Conservation (phyloP, 2,113 vertebrate species). For the Cynopterus brachyotis region DNA sequence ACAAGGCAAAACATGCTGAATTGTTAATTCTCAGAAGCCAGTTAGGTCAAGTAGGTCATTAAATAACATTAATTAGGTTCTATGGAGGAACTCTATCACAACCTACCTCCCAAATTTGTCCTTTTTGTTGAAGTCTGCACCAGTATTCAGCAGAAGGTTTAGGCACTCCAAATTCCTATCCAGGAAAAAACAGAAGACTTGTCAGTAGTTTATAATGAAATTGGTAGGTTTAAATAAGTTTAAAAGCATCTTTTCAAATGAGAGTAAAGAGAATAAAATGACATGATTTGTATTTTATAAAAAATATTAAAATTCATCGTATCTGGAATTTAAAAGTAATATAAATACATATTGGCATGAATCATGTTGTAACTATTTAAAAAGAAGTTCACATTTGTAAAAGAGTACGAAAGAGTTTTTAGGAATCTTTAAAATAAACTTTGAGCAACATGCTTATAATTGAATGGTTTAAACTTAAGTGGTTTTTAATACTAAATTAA, state of each 20-base stretch:
- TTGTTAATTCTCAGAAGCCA: conserved; percentile 21
- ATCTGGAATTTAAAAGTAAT: conserved; percentile 7
- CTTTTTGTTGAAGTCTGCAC: conserved; percentile 98
- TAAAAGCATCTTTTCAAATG: conserved; percentile 1
- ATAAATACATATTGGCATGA: neutral
- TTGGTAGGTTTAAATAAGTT: neutral
- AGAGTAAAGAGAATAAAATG: conserved; percentile 7
- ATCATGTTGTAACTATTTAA: neutral
- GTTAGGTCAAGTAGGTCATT: neutral
- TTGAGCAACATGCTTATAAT: neutral
- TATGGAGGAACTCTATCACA: neutral
- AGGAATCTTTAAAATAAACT: conserved; percentile 17
- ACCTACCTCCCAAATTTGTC: conserved; percentile 97
- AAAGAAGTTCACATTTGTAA: conserved; percentile 42
- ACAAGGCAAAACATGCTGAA: neutral
- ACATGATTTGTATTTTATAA: neutral
- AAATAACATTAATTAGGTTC: neutral
- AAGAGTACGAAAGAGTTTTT: neutral
- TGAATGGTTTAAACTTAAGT: conserved; percentile 23
- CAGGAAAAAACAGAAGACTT: conserved; percentile 56
- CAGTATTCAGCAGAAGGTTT: conserved; percentile 97
- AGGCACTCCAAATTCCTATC: conserved; percentile 98
- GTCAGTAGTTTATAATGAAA: conserved; percentile 34
- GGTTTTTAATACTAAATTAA: conserved; percentile 3
- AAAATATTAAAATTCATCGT: neutral